Evolutionary conservation across 2,113 vertebrate genomes (phyloP).

Genomic region (Paratilapia polleni): DNA sequence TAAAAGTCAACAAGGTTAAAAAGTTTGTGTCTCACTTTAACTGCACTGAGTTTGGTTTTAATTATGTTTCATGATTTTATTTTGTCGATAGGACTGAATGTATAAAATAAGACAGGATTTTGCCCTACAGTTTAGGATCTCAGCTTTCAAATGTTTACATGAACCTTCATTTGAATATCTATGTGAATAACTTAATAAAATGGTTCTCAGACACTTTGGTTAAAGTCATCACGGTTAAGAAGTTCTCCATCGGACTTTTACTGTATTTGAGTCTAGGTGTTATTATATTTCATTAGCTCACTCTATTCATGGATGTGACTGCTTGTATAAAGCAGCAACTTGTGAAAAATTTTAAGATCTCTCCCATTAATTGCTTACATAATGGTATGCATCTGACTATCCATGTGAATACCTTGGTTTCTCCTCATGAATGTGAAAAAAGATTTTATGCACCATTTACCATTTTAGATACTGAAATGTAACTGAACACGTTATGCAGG

Average conservation of each 20-base stretch:
- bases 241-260: neutral
- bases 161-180: neutral
- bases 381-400: neutral
- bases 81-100: neutral
- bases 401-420: neutral
- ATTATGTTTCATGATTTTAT: neutral
- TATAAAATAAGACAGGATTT: neutral
- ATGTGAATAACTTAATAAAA: neutral
- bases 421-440: neutral
- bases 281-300: neutral
- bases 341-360: neutral
- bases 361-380: neutral
- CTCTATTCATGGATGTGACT: neutral
- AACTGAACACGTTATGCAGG: too few species aligned
- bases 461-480: too few species aligned
- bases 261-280: neutral
- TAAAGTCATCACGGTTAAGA: neutral
- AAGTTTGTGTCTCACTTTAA: constrained; percentile 16
- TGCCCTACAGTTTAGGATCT: neutral
- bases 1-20: constrained; percentile 43
- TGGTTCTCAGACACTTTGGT: neutral
- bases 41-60: neutral
- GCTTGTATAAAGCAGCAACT: neutral
- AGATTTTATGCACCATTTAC: neutral
- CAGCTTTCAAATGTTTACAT: neutral